Conservation (phyloP, 2,113 vertebrate genomes). For the Danio rerio region DNA sequence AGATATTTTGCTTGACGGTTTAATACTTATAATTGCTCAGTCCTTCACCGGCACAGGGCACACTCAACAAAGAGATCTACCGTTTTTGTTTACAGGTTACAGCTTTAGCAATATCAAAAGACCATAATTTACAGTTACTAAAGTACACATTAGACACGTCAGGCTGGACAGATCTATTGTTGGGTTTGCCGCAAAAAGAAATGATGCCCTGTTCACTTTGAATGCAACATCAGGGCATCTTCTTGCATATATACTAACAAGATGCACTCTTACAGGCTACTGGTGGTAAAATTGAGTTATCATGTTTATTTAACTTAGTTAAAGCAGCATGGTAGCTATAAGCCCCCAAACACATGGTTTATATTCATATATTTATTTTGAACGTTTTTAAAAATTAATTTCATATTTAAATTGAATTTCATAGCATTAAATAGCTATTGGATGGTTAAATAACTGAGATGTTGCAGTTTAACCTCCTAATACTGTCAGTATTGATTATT, state of each 20-base stretch:
- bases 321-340: too few species aligned
- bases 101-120: not conserved
- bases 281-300: not conserved
- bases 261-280: not conserved
- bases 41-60: not conserved
- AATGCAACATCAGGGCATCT: not conserved
- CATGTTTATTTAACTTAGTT: too few species aligned
- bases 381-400: not conserved
- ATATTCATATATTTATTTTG: too few species aligned
- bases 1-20: constrained; percentile 26
- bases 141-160: constrained; percentile 5
- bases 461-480: not conserved
- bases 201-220: not conserved
- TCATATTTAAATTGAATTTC: not conserved
- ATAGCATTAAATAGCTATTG: not conserved
- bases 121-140: constrained; percentile 24
- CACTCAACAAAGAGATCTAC: not conserved
- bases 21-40: constrained; percentile 22
- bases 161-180: constrained; percentile 11
- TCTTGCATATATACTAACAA: not conserved
- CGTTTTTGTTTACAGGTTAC: constrained; percentile 5
- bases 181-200: not conserved
- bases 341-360: too few species aligned
- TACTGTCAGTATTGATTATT: not conserved
- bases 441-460: not conserved